Base-by-base conservation (phyloP, 35 echinoderm and acorn worm species). In the Amphiura filiformis region DNA sequence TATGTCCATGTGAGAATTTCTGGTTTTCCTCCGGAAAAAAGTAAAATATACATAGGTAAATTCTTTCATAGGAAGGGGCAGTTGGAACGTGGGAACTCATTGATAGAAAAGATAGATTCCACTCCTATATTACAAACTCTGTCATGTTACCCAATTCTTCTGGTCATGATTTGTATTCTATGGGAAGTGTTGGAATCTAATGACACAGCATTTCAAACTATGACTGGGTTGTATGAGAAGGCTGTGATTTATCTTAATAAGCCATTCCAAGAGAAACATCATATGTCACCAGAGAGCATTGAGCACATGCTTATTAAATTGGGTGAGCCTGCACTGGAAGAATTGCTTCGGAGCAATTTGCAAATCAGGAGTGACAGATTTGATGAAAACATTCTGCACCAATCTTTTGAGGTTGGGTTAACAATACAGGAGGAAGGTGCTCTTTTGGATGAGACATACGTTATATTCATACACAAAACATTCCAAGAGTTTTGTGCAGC, bases 401-500 rank as follows among this genome's bases (percentile, higher is more conserved):
- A 37, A 61, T 56, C 49, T 64, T 34, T 31, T 70, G 32, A 64
- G 26, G 28, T 85, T 33, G 83, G 83, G 15, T 85, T 85, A 40
- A 20, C 36, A 23, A 26, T 61, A 5, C 11, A 85, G 28, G 36
- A 14, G 2, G 37, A 85, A 35, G 56, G 47, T 34, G 20, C 36
- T 14, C 56, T 85, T 31, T n/a, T 33, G 12, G 35, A 65, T 13
- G 56, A 65, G 15, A 18, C 31, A 11, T 65, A 33, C 35, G 13
- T 85, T 36, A 17, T 34, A 13, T 85, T 85, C 28, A 32, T 85
- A 11, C 83, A 85, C 56, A 85, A 85, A 17, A 85, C 52, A 13
- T 85, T 85, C 30, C 83, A 85, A 40, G 83, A 85, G 44, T 85
- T 44, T n/a, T 85, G 56, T 61, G 56, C 52, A 22, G 83, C 83